A percentile compares a stretch with the other conserved stretches of the same genome.
phyloP scores from a whole-genome alignment of 2,113 vertebrate genomes.

The Raja brachyura region DNA sequence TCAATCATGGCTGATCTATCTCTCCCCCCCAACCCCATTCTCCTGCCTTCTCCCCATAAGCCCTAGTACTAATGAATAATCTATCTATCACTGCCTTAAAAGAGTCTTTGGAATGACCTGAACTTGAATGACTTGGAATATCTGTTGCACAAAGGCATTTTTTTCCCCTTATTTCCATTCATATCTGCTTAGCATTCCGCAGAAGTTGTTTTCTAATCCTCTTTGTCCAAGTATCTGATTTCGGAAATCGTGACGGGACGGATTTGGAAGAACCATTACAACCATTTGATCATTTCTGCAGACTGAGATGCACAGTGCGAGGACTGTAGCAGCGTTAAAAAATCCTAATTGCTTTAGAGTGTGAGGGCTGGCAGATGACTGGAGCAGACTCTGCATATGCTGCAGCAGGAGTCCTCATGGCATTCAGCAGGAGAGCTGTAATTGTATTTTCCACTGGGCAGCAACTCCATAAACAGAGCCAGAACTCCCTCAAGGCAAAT shows the following conservation, averaged over 20 bases:
- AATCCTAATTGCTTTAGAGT: neutral
- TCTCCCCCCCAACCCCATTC: too few relatives aligned
- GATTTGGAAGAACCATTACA: neutral
- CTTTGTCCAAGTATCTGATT: neutral
- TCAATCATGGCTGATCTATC: too few relatives aligned
- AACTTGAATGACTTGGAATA: neutral
- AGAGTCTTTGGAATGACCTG: neutral
- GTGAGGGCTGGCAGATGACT: neutral
- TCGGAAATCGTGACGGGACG: neutral
- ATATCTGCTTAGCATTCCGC: neutral
- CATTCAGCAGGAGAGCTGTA: neutral
- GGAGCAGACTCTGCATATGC: neutral
- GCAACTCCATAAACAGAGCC: neutral
- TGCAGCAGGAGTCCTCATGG: neutral
- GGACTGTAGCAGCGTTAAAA: neutral
- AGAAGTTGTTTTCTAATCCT: neutral
- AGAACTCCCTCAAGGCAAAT: neutral
- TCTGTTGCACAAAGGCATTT: too few relatives aligned
- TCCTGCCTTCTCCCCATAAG: too few relatives aligned
- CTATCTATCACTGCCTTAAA: too few relatives aligned
- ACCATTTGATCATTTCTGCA: too few relatives aligned
- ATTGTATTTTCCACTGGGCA: neutral
- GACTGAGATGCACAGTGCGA: too few relatives aligned
- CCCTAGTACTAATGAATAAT: too few relatives aligned
- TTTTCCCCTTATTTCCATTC: neutral